These are phyloP conservation scores for Ammodytes marinus DNA, from an alignment of 2,113 vertebrate species.

Conservation along the genomic window DNA sequence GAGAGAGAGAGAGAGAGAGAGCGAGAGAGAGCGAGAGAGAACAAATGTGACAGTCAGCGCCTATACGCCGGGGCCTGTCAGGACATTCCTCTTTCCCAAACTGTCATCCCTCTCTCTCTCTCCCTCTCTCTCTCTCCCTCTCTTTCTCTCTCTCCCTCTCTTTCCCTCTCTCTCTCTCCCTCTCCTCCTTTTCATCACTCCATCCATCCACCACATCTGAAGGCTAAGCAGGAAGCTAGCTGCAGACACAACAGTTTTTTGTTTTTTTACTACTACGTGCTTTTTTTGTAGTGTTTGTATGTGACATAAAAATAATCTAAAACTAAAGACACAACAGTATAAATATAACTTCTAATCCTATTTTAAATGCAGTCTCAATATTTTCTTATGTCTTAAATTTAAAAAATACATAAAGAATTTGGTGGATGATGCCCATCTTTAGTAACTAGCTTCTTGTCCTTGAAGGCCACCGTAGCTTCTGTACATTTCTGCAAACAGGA, in stretches of 20 bases:
- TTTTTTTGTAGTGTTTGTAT: no score
- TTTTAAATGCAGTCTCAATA: background rate
- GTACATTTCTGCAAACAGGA: no score
- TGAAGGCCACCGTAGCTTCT: no score
- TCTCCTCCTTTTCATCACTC: conserved; percentile 30
- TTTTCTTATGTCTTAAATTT: no score
- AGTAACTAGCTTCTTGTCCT: no score
- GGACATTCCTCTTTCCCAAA: conserved; percentile 56
- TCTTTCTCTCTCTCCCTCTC: no score
- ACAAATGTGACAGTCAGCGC: conserved; percentile 59
- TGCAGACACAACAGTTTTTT: background rate
- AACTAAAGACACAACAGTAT: background rate
- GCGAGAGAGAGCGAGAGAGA: background rate
- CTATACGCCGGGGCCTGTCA: conserved; percentile 66
- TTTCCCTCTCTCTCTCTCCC: background rate
- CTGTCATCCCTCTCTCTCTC: background rate
- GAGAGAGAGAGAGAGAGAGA: no score
- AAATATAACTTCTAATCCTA: background rate
- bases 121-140: conserved; percentile 40
- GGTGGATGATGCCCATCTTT: no score
- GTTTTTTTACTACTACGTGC: no score
- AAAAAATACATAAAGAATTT: no score
- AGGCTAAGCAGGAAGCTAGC: conserved; percentile 19
- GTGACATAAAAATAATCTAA: no score
- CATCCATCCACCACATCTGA: conserved; percentile 37